phyloP scores from a whole-genome alignment of 2,113 vertebrate genomes.

The Spea multiplicata region DNA sequence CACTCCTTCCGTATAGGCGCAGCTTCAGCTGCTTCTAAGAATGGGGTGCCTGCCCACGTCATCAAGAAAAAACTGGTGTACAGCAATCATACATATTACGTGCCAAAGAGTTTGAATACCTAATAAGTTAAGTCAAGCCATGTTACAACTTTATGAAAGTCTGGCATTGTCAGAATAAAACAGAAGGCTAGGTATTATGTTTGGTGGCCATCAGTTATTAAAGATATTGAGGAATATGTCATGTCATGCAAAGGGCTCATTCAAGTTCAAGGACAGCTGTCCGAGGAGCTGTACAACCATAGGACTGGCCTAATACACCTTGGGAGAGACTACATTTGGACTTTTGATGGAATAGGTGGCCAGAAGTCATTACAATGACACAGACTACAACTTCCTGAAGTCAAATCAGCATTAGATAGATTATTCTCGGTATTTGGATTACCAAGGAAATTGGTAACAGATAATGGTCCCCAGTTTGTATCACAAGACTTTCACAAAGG shows the following conservation, averaged over 20 bases:
- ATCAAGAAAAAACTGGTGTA: neutral
- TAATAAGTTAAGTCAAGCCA: neutral
- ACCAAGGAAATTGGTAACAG: too few species aligned
- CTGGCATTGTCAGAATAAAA: neutral
- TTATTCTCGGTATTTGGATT: neutral
- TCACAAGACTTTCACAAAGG: too few species aligned
- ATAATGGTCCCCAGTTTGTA: too few species aligned
- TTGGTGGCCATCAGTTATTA: neutral
- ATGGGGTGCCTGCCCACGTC: too few species aligned
- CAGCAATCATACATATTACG: neutral
- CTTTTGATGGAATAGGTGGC: neutral
- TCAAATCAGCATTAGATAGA: neutral
- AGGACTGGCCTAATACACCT: neutral
- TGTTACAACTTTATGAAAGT: neutral
- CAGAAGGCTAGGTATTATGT: neutral
- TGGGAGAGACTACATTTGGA: neutral
- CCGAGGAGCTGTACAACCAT: neutral
- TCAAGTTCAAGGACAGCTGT: neutral
- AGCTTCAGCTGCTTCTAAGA: too few species aligned
- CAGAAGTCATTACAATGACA: too few species aligned
- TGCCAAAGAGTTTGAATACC: neutral
- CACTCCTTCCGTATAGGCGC: too few species aligned
- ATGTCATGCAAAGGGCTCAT: neutral
- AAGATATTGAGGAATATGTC: neutral
- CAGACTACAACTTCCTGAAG: too few species aligned